Evolutionary conservation across 2,113 vertebrate genomes (phyloP), one percentile per base, ranked within the genome.

Genomic region (Chaetops frenatus): DNA sequence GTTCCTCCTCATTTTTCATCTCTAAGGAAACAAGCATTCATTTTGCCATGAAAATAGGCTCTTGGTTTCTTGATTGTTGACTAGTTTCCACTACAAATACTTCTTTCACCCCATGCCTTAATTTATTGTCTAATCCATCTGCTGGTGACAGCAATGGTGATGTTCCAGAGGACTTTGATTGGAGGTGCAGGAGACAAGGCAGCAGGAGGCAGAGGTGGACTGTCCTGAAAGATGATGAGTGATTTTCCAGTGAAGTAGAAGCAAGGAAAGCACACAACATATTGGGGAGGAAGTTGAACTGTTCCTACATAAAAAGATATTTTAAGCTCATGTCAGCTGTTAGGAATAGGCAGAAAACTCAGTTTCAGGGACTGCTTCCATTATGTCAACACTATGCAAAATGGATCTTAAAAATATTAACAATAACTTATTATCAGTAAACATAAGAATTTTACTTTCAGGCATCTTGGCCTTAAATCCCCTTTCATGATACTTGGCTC

Each of bases 291-390:
- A 95, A 96, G 88, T 18, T 92, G 92, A 96, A 96, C 79, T 88
- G 88, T 93, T 96, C 94, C 96, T 95, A 95, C 95, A 95, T 92
- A 79, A 78, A 93, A 96, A 86, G 80, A 53, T 97, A 97, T 96
- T 96, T 96, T 94, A 90, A 96, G 88, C 85, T 86, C 76, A 21
- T 33, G 61, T 92, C 88, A 96, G 92, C 90, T 95, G 94, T 92
- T 96, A 86, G 48, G 92, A 96, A 96, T 57, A 81, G 70, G 83
- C 66, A 96, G 92, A 94, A 82, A 93, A 71, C 27, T 79, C 40
- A 8, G 18, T 88, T 93, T 93, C 88, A 88, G 36, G 24, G 36
- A 71, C 85, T 86, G 84, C 60, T 91, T 90, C 47, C 76, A 66
- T 88, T 87, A 54, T 7, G 9, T 35, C 73, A 88, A 29, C 33